Base-by-base conservation (phyloP, 2,797 vertebrate genomes). In the Helarctos malayanus region DNA sequence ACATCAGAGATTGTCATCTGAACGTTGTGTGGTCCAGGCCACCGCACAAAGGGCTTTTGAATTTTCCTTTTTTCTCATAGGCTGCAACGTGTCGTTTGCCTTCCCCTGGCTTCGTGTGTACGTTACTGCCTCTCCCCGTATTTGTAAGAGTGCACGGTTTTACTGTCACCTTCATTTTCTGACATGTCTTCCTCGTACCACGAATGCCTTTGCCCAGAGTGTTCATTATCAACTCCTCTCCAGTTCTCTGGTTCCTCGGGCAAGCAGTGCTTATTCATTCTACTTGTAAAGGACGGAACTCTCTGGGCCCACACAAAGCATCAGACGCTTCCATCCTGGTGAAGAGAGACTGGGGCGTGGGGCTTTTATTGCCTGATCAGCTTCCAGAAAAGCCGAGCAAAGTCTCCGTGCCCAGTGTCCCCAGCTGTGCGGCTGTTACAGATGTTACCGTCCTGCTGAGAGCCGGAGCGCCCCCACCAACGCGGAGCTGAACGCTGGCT, bases 311-410 rank as follows among this genome's bases (percentile, higher is more conserved):
- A 54, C 68, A 83, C 92, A 96, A 73, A 92, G 5, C 10, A 29
- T 65, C 80, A 92, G 92, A 89, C 84, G 49, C 61, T 97, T 88
- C 97, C 54, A 81, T 35, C 80, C 75, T 41, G 81, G 25, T 7
- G 76, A 91, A 94, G 54, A 96, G 93, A 96, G 90, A 38, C 75
- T 85, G 97, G 93, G 41, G 78, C 59, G 32, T 84, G 89, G 84
- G 16, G 95, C 96, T 95, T 87, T 73, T 76, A 94, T 83, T 95
- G 96, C 95, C 93, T 82, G 93, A 88, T 68, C 85, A 71, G 93
- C 96, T 97, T 91, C 79, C 35, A 27, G 52, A 90, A 63, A 80
- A 96, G 59, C 83, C 71, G 65, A 49, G 75, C n/a, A 35, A 25
- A 32, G 94, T 78, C 54, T 95, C 32, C 4, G 49, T 76, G 93